These are phyloP conservation scores for Thaumatotibia leucotreta DNA, from an alignment of 1,140 invertebrate genomes.

Conservation along the genomic window DNA sequence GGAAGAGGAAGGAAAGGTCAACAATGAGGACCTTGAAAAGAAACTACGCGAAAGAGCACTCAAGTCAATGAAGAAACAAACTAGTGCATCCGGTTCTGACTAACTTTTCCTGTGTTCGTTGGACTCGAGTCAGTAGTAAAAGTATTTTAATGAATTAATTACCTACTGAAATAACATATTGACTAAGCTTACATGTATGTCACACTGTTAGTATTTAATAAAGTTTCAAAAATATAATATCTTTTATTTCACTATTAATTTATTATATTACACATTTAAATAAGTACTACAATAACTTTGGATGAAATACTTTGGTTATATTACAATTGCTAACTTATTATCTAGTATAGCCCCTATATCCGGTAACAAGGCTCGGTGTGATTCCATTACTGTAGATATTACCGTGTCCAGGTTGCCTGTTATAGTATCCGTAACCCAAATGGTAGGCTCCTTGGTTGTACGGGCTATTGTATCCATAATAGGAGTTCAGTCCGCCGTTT, in stretches of 20 bases:
- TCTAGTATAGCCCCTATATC: slow-evolving; percentile 62
- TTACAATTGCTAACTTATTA: slow-evolving; percentile 29
- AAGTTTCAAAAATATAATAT: slow-evolving; percentile 30
- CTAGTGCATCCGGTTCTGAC: slow-evolving; percentile 69
- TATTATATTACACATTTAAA: slow-evolving; percentile 3
- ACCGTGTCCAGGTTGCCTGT: slow-evolving; percentile 43
- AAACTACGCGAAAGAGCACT: slow-evolving; percentile 92
- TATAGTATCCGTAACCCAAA: slow-evolving; percentile 63
- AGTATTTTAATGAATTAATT: slow-evolving; percentile 36
- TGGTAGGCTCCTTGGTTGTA: slow-evolving; percentile 51
- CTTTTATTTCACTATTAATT: slow-evolving; percentile 24
- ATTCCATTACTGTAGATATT: slow-evolving; percentile 58
- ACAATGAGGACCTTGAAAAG: slow-evolving; percentile 89
- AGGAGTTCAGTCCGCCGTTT: slow-evolving; percentile 58
- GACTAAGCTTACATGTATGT: slow-evolving; percentile 55
- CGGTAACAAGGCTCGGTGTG: slow-evolving; percentile 60
- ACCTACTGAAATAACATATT: slow-evolving; percentile 48
- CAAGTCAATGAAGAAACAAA: slow-evolving; percentile 79
- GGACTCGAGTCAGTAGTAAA: not conserved
- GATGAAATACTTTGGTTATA: slow-evolving; percentile 38
- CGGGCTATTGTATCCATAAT: slow-evolving; percentile 62
- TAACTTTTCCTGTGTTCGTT: slow-evolving; percentile 28
- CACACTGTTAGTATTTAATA: slow-evolving; percentile 57
- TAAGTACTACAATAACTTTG: slow-evolving; percentile 31
- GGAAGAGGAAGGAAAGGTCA: slow-evolving; percentile 82